Evolutionary conservation across 2,113 vertebrate species (phyloP), one percentile per base, ranked within the genome.

Genomic region (Oceanites oceanicus): DNA sequence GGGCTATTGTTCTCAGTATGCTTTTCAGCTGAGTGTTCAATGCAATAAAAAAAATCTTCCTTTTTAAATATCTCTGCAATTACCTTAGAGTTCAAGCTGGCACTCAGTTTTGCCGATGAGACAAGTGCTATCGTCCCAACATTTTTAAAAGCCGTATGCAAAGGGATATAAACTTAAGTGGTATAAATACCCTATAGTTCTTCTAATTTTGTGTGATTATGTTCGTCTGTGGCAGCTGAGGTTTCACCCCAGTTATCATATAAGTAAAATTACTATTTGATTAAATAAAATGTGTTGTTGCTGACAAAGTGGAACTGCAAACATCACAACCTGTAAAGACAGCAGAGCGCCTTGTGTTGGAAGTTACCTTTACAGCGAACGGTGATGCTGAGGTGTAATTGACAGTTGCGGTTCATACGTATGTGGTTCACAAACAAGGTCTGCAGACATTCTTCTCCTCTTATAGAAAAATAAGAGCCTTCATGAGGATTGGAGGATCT

Each of bases 361-460:
- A 80, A 44, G 21, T 47, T 68, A 44, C 21, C 14, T 61, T n/a
- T 73, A 9, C 9, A 5, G 34, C 22, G 15, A 82, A 56, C 10
- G 8, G 5, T 56, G 49, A 49, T 56, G 27, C 10, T 63, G 42
- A 73, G 18, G 6, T 29, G 8, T 16, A 77, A 71, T 3, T 36
- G 22, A 12, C 23, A 47, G 10, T 4, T 81, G 26, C 1, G 2
- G 19, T 40, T 71, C 0, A 0, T 50, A 23, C 0, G 0, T 26
- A 20, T 13, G 13, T 27, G 3, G 25, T 42, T 78, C 27, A 44
- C 14, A 71, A 73, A 47, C 4, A 6, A 78, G 13, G 7, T 67
- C 38, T 89, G 26, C 21, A 72, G 44, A 30, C 3, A 29, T 77
- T 58, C 30, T 61, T 76, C 36, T 72, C 15, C 32, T 38, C 6